Evolutionary conservation across 2,797 vertebrate genomes (phyloP).

Genomic region (Microctenopoma stevenorrisi): DNA sequence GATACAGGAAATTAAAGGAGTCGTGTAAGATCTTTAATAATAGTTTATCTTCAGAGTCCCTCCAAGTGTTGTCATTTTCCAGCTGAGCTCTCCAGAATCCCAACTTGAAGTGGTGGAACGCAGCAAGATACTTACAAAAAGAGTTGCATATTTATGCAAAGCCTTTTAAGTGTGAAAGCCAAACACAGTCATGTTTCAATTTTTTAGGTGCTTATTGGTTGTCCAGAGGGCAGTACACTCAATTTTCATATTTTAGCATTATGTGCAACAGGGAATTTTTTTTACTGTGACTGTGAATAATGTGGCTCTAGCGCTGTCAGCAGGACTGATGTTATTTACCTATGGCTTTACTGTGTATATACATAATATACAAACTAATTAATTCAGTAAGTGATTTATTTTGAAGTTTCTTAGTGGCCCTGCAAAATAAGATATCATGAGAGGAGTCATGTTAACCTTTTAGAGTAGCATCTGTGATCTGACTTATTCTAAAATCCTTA

Average conservation of each 20-base stretch:
- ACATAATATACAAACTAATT: not conserved
- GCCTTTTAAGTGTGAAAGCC: slow-evolving; percentile 79
- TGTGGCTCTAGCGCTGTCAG: slow-evolving; percentile 27
- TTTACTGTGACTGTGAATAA: slow-evolving; percentile 53
- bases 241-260: slow-evolving; percentile 75
- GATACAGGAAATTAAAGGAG: slow-evolving; percentile 15
- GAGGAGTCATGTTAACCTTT: not conserved
- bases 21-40: slow-evolving; percentile 28
- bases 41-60: slow-evolving; percentile 34
- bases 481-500: slow-evolving; percentile 1
- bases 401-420: not conserved
- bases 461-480: not conserved
- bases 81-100: slow-evolving; percentile 57
- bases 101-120: slow-evolving; percentile 49
- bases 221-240: slow-evolving; percentile 65
- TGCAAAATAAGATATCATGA: not conserved
- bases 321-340: slow-evolving; percentile 6
- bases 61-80: slow-evolving; percentile 42
- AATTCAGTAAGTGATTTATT: not conserved
- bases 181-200: slow-evolving; percentile 71
- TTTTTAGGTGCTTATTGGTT: slow-evolving; percentile 68
- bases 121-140: slow-evolving; percentile 58
- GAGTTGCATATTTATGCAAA: slow-evolving; percentile 77
- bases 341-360: slow-evolving; percentile 1
- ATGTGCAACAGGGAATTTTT: slow-evolving; percentile 54